Base-by-base conservation (phyloP, 2,888 invertebrate genomes). In the Cheilosia variabilis region DNA sequence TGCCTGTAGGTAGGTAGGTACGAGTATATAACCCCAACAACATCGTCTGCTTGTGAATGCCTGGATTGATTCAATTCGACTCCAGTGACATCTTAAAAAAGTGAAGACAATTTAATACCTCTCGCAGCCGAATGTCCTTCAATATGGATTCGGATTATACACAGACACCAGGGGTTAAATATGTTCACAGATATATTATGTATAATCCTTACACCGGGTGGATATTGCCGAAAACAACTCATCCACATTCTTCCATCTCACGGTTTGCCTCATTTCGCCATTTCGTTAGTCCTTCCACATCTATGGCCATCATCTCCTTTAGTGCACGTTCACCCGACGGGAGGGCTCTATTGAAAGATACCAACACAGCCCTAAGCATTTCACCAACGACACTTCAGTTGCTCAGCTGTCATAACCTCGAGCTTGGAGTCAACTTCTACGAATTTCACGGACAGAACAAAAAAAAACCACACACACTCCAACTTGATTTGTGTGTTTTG, bases 111-210 rank as follows among this genome's bases (percentile, higher is more conserved):
- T 69, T 15, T n/a, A 69, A 47, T 58, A 50, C 17, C 45, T 3
- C 47, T 34, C 22, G 17, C 17, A 27, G 47, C 19, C 17, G 34
- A 19, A 63, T 63, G 55, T 69, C 57, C 57, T 34, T 22, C 47
- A 34, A 13, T 69, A 47, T 69, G 24, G 13, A 41, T 53, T 41
- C 15, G 73, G 45, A 73, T 73, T 63, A 63, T 63, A 63, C 19
- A 34, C 62, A 62, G 17, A 60, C 27, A 60, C 17, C 41, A 60
- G 19, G 52, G 24, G 27, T 60, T 15, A 17, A 55, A 55, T 45
- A 47, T 53, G 34, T 31, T 55, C 27, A 47, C 37, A 45, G 47
- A 19, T 13, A 43, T 22, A 53, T 34, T 27, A 43, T 62, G 72
- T 72, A 62, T 43, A 72, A 72, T 62, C 62, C 27, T 60, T 47